Percentiles rank a stretch among this genome's conserved stretches.
Evolutionary conservation across 2,797 vertebrate genomes (phyloP).

Genomic region (Poecilia velifera): DNA sequence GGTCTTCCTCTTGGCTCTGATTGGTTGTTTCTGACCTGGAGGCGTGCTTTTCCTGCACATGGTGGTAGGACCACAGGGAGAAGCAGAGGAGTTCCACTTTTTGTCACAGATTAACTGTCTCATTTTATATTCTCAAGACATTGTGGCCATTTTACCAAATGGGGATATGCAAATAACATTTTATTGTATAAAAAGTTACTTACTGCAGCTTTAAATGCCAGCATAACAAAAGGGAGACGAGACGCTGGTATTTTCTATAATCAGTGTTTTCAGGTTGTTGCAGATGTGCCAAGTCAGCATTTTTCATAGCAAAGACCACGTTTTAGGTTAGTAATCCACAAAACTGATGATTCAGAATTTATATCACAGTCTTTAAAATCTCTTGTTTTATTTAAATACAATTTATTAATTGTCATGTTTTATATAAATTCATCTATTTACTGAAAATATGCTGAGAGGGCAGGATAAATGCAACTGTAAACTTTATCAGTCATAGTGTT

Average conservation of each 20-base stretch:
- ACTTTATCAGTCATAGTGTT: neutral
- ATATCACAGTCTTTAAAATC: neutral
- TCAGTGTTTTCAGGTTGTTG: constrained; percentile 21
- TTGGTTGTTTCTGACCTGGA: too few species aligned
- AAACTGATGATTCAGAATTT: neutral
- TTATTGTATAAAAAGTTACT: too few species aligned
- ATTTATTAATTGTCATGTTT: neutral
- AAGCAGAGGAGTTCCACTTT: too few species aligned
- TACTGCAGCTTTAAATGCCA: constrained; percentile 10
- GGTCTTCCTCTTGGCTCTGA: too few species aligned
- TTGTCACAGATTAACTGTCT: neutral
- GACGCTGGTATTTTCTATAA: constrained; percentile 25
- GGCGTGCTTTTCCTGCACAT: too few species aligned
- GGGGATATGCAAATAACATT: too few species aligned
- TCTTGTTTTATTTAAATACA: neutral
- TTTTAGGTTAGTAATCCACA: neutral
- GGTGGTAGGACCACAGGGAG: too few species aligned
- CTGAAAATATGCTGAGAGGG: neutral
- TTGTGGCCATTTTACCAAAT: too few species aligned
- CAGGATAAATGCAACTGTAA: neutral
- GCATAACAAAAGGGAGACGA: constrained; percentile 28
- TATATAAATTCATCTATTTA: neutral
- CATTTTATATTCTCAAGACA: neutral
- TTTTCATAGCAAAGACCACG: constrained; percentile 6
- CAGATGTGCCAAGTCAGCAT: neutral